Evolutionary conservation across 2,888 invertebrate species (phyloP), one percentile per base, ranked within the genome.

Genomic region (Xanthia togata): DNA sequence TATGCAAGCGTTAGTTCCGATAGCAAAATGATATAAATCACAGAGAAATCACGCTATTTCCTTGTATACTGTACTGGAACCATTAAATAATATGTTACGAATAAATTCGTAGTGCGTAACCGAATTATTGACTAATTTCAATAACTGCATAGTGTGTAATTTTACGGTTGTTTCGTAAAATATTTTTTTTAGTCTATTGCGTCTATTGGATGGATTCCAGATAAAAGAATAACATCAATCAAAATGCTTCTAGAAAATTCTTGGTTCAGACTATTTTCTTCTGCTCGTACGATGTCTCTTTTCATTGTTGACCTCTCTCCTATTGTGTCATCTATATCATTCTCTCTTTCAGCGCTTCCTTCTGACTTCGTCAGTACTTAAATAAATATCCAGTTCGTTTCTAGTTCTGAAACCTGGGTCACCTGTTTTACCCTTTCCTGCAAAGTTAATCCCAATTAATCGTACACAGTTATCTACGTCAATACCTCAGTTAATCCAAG

Each of bases 31-130:
- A 69, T 86, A 63, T 86, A 74, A 74, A 83, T 85, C 73, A 70
- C 6, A 47, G 57, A 65, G 73, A 78, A 86, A 83, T 71, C 68
- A 72, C 59, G 70, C 62, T 71, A 38, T 82, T 69, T 83, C 50
- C 26, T 50, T 20, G 47, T 31, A 55, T 38, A 60, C 57, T 78
- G 69, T 59, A 74, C 47, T 59, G 83, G 64, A 86, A 83, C 63
- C 35, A 55, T 83, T 71, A 78, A 83, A 86, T 83, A 83, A 83
- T 74, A 74, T 71, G 79, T 83, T 83, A 83, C 71, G 73, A 83
- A 72, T 69, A 72, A 71, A 71, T 86, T 69, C 9, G 41, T 38
- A 14, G 73, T 72, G 64, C 83, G 71, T 78, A 83, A 78, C 82
- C 47, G 55, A 71, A 82, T 64, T 55, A 84, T 63, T 35, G 17